A percentile compares a stretch with the other conserved stretches of the same genome.
Conservation (phyloP, 2,113 vertebrate genomes). For the Tachysurus fulvidraco region DNA sequence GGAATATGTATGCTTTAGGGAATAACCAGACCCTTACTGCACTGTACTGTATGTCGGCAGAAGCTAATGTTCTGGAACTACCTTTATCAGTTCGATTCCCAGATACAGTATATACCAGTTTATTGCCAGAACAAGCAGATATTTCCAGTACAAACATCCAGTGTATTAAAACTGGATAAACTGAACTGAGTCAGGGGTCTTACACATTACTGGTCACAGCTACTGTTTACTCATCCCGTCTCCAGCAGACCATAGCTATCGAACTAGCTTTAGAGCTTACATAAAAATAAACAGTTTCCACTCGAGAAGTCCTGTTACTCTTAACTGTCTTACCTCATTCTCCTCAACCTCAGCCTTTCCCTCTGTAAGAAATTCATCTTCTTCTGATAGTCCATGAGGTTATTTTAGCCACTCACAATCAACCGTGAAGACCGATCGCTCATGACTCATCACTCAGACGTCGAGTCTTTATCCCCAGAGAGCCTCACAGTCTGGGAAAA, state of each 20-base stretch:
- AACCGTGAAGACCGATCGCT: background rate
- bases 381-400: background rate
- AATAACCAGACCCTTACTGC: background rate
- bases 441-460: background rate
- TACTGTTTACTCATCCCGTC: constrained; percentile 38
- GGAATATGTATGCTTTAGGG: background rate
- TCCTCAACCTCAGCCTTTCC: background rate
- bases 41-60: background rate
- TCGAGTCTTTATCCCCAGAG: background rate
- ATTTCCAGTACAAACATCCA: background rate
- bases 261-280: constrained; percentile 40
- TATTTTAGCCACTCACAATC: background rate
- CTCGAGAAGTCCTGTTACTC: constrained; percentile 11
- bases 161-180: constrained; percentile 4
- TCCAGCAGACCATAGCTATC: constrained; percentile 42
- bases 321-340: background rate
- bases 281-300: constrained; percentile 22
- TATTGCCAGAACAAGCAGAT: too few species aligned
- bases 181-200: background rate
- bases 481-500: background rate
- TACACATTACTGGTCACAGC: background rate
- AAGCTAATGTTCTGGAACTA: too few species aligned
- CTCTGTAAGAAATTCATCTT: background rate
- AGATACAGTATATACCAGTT: background rate
- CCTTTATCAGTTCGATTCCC: background rate